Evolutionary conservation across 1,140 invertebrate species (phyloP).

Genomic region (Saccostrea cuccullata): DNA sequence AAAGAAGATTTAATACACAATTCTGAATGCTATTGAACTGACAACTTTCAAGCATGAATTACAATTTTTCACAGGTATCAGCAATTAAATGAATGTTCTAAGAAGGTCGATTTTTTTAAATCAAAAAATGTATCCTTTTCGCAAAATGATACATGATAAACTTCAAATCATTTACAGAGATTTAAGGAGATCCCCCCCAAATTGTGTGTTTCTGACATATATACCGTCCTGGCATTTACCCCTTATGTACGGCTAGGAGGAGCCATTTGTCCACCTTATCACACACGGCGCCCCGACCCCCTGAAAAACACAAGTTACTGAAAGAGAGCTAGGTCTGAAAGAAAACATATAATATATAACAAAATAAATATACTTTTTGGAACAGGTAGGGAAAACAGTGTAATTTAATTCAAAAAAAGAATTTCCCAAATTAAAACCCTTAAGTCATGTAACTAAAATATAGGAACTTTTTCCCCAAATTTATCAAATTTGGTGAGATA

Average conservation of each 20-base stretch:
- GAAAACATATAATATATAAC: background rate
- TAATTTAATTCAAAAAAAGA: background rate
- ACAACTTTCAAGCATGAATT: too few relatives aligned
- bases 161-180: background rate
- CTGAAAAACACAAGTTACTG: constrained; percentile 33
- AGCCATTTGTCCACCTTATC: constrained; percentile 1
- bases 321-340: background rate
- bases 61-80: too few relatives aligned
- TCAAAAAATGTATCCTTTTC: background rate
- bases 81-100: too few relatives aligned
- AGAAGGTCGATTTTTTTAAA: background rate
- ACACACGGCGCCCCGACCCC: constrained; percentile 7
- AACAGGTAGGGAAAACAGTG: background rate
- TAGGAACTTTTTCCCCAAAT: too few relatives aligned
- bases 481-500: too few relatives aligned
- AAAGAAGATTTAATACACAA: too few relatives aligned
- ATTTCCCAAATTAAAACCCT: background rate
- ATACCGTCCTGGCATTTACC: constrained; percentile 48
- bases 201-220: background rate
- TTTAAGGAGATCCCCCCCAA: background rate
- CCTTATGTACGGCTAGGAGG: background rate
- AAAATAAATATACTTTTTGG: background rate
- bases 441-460: too few relatives aligned
- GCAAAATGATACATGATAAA: constrained; percentile 6
- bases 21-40: too few relatives aligned